These are phyloP conservation scores for Manis crassicaudata DNA, from an alignment of 2,797 vertebrate genomes.

Conservation along the genomic window DNA sequence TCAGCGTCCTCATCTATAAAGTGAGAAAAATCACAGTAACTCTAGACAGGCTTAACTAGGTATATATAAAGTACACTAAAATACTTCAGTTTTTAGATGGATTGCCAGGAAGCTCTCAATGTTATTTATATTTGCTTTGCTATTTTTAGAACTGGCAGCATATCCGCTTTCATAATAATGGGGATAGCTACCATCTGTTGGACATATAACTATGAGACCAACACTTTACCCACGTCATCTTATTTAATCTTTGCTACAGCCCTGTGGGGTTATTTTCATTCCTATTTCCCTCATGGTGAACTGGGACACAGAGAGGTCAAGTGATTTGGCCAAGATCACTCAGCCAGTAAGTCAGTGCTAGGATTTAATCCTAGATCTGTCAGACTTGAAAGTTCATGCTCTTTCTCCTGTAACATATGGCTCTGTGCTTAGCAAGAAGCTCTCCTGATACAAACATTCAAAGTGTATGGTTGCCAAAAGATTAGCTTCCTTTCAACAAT, in stretches of 20 bases:
- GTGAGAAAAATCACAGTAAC: slow-evolving; percentile 77
- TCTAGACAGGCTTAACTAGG: slow-evolving; percentile 67
- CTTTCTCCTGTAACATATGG: slow-evolving; percentile 50
- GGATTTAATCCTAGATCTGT: slow-evolving; percentile 57
- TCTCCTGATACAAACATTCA: slow-evolving; percentile 67
- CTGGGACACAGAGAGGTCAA: slow-evolving; percentile 58
- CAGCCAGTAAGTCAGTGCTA: slow-evolving; percentile 32
- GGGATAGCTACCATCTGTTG: slow-evolving; percentile 69
- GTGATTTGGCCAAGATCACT: slow-evolving; percentile 60
- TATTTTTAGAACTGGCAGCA: slow-evolving; percentile 69
- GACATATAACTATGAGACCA: slow-evolving; percentile 1
- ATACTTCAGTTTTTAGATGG: slow-evolving; percentile 67
- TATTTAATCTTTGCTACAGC: slow-evolving; percentile 63
- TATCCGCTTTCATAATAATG: slow-evolving; percentile 68
- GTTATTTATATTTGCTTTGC: slow-evolving; percentile 75
- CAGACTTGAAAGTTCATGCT: slow-evolving; percentile 42
- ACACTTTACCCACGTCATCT: slow-evolving; percentile 50
- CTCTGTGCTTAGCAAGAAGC: slow-evolving; percentile 58
- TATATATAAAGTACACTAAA: slow-evolving; percentile 62
- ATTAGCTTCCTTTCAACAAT: slow-evolving; percentile 79
- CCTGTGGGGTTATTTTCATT: slow-evolving; percentile 43
- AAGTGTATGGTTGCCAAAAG: slow-evolving; percentile 67
- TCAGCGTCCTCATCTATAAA: slow-evolving; percentile 73
- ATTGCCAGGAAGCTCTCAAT: slow-evolving; percentile 73
- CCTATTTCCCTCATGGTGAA: slow-evolving; percentile 16